Evolutionary conservation across 2,888 invertebrate genomes (phyloP).

Genomic region (Pseudococcus jackbeardsleyi): DNA sequence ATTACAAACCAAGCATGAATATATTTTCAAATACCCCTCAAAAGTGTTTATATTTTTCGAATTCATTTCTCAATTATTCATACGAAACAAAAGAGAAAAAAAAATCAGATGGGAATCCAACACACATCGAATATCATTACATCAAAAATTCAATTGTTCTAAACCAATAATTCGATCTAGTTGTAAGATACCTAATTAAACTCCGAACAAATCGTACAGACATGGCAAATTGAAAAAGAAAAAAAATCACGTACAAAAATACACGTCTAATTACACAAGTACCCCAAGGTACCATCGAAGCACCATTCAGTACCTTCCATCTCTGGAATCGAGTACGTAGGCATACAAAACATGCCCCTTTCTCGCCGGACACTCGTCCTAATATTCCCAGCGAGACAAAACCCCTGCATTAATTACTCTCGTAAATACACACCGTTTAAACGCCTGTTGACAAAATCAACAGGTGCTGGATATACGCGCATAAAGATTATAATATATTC

Average conservation of each 20-base stretch:
- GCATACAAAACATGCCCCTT: neutral
- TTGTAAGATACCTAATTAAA: slow-evolving; percentile 15
- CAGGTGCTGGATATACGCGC: slow-evolving; percentile 40
- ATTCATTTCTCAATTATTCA: neutral
- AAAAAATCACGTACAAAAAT: neutral
- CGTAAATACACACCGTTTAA: slow-evolving; percentile 26
- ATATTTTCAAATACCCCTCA: neutral
- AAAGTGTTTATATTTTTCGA: neutral
- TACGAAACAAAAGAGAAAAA: neutral
- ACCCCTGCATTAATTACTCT: slow-evolving; percentile 24
- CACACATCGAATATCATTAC: neutral
- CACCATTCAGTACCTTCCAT: neutral
- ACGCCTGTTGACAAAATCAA: slow-evolving; percentile 49
- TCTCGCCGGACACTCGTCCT: slow-evolving; percentile 21
- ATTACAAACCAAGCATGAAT: neutral
- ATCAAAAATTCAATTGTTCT: neutral
- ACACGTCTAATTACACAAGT: neutral
- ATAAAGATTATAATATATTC: slow-evolving; percentile 50
- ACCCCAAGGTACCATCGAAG: slow-evolving; percentile 1
- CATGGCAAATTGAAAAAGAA: neutral
- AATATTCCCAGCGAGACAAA: slow-evolving; percentile 37
- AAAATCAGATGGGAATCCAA: neutral
- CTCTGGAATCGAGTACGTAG: slow-evolving; percentile 3
- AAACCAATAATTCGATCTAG: neutral
- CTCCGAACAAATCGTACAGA: neutral